Evolutionary conservation across 2,888 invertebrate species (phyloP), one percentile per base, ranked within the genome.

Genomic region (Junonia oenone): DNA sequence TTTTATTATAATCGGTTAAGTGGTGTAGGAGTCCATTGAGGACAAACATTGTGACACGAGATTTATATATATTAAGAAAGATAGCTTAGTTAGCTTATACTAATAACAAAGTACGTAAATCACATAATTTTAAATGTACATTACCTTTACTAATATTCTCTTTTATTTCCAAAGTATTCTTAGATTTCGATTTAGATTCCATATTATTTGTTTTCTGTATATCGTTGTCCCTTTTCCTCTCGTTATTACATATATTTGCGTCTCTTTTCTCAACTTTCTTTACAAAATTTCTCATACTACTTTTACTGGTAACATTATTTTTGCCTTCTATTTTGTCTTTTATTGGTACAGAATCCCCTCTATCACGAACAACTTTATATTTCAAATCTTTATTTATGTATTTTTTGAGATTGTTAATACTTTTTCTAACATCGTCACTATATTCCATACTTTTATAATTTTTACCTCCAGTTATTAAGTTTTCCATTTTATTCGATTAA

Each of bases 281-380:
- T 11, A 19, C 11, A 4, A 40, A 19, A n/a, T 40, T 11, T 19
- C 15, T 19, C 19, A 9, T 5, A 11, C 11, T 19, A n/a, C 15
- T 11, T n/a, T 11, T 19, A 9, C 2, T 15, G 26, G 43, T 40
- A 15, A 15, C 38, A 38, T 48, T 37, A 47, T 27, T 37, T n/a
- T 46, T 50, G 5, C 3, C 3, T 15, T 48, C 47, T 22, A 8
- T 45, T 6, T 27, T 38, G 27, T 40, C 55, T 45, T 63, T 64
- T 29, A 5, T 27, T 19, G 17, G 38, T 15, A 1, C n/a, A n/a
- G 57, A 54, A 45, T 78, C 77, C 0, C 74, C 76, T 2, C 71
- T 56, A 6, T 74, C 38, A 19, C 76, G 0, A 64, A 58, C 6
- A 64, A 53, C 1, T 37, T n/a, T 45, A 27, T 11, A 33, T 33